These are phyloP conservation scores for Carassius carassius DNA, from an alignment of 2,113 vertebrate genomes.

Conservation along the genomic window DNA sequence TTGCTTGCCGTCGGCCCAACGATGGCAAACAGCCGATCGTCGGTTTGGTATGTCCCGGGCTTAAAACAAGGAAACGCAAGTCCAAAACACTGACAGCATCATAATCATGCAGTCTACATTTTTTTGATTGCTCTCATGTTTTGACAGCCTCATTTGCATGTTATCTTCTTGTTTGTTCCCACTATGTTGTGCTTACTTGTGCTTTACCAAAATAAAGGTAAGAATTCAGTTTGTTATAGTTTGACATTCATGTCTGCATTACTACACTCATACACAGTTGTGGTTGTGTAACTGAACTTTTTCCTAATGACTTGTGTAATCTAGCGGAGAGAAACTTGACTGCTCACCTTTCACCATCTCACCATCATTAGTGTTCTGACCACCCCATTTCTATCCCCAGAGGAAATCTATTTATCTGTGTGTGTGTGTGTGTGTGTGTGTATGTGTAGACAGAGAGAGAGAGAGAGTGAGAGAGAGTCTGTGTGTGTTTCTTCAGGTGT, in stretches of 20 bases:
- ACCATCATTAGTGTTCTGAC: constrained; percentile 50
- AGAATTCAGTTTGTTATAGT: not conserved
- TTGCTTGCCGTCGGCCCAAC: no score
- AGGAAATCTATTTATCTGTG: constrained; percentile 37
- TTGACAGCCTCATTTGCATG: not conserved
- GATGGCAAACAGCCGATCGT: no score
- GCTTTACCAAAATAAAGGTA: not conserved
- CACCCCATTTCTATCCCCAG: not conserved
- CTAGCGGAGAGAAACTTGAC: constrained; percentile 31
- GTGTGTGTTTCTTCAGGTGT: not conserved
- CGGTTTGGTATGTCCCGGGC: no score
- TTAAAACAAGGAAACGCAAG: no score
- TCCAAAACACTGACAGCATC: no score
- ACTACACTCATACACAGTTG: not conserved
- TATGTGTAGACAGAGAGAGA: not conserved
- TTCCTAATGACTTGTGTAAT: constrained; percentile 51
- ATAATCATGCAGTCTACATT: not conserved
- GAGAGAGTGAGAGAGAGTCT: not conserved
- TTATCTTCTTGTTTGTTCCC: not conserved
- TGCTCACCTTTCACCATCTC: constrained; percentile 38
- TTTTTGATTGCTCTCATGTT: not conserved
- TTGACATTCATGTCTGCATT: not conserved
- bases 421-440: constrained; percentile 28
- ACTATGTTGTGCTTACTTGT: not conserved
- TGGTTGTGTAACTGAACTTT: constrained; percentile 39